phyloP scores from a whole-genome alignment of 2,888 invertebrate genomes.

The Andrena minutula region DNA sequence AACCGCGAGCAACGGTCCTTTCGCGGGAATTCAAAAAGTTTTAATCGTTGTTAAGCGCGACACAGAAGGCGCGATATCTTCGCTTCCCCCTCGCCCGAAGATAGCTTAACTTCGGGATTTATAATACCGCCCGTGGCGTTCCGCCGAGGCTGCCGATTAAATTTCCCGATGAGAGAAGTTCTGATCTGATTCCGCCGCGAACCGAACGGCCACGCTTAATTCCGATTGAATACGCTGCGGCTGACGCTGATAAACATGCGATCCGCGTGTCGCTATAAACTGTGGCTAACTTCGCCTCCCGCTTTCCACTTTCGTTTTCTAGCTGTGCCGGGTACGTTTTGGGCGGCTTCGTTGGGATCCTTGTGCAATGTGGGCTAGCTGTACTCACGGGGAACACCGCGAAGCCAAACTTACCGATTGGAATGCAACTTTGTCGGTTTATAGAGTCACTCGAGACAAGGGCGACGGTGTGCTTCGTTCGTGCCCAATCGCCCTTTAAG shows the following conservation, averaged over 20 bases:
- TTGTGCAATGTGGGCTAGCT: too few species aligned
- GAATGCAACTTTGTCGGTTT: too few species aligned
- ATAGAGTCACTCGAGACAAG: too few species aligned
- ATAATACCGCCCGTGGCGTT: conserved; percentile 33
- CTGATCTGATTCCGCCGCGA: conserved; percentile 24
- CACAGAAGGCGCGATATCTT: conserved; percentile 14
- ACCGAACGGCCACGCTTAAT: conserved; percentile 36
- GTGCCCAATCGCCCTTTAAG: too few species aligned
- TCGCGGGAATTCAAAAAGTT: conserved; percentile 14
- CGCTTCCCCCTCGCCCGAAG: conserved; percentile 5
- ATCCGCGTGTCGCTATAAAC: conserved; percentile 10
- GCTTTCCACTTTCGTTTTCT: background rate
- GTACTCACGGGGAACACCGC: too few species aligned
- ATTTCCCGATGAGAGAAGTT: conserved; percentile 39
- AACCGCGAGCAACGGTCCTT: background rate
- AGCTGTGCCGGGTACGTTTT: background rate
- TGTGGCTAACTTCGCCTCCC: too few species aligned
- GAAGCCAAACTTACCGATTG: too few species aligned
- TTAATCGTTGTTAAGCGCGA: conserved; percentile 15
- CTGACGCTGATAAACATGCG: conserved; percentile 17
- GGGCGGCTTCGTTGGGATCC: too few species aligned
- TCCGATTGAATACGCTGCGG: conserved; percentile 26
- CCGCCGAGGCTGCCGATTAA: conserved; percentile 31
- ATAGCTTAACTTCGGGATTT: conserved; percentile 47
- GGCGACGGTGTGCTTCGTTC: too few species aligned